Evolutionary conservation across 92 coral and sea anemone genomes (phyloP).

Genomic region (Palythoa caribaeorum): DNA sequence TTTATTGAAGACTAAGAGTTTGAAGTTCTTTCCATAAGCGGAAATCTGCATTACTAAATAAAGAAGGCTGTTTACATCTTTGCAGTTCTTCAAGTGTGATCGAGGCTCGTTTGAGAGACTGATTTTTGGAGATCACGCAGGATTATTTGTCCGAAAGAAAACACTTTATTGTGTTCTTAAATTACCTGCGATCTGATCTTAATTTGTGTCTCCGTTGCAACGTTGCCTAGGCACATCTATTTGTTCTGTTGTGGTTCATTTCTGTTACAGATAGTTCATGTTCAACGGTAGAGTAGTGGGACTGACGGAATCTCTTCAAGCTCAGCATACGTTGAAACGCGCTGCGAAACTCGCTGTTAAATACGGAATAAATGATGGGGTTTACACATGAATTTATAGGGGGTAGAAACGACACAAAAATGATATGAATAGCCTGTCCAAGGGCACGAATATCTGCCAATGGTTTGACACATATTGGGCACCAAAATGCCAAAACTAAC

Average conservation of each 20-base stretch:
- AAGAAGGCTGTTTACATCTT: background rate
- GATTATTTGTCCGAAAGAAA: background rate
- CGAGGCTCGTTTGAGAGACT: background rate
- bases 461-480: constrained; percentile 22
- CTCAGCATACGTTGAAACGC: constrained; percentile 54
- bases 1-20: background rate
- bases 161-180: background rate
- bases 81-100: background rate
- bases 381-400: constrained; percentile 63
- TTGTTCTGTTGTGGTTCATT: constrained; percentile 30
- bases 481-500: constrained; percentile 77
- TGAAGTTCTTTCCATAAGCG: background rate
- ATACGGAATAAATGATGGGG: constrained; percentile 64
- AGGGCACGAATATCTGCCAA: background rate
- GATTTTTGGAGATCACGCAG: background rate
- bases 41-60: background rate
- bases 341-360: constrained; percentile 61
- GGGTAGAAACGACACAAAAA: constrained; percentile 54
- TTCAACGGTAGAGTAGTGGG: constrained; percentile 15
- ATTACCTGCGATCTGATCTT: background rate
- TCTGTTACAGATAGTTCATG: constrained; percentile 34
- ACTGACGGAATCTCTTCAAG: background rate
- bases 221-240: constrained; percentile 3
- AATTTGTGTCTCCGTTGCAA: constrained; percentile 2
- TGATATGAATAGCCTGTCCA: constrained; percentile 11